Percentiles rank a stretch among this genome's conserved stretches.
phyloP scores from a whole-genome alignment of 2,797 vertebrate species.

The Anableps anableps region DNA sequence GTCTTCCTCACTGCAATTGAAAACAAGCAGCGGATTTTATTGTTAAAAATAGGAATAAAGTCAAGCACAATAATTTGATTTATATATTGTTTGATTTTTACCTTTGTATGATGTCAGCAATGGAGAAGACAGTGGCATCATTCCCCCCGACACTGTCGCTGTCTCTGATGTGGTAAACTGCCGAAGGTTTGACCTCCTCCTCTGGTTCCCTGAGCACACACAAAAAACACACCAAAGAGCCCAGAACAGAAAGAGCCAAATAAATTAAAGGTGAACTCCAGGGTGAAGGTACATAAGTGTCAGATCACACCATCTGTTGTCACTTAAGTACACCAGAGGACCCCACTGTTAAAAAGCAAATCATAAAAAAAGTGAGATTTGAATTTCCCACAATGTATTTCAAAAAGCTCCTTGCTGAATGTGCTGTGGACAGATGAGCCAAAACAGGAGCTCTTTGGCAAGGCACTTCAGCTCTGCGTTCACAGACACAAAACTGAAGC shows the following conservation, averaged over 20 bases:
- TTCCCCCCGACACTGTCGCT: slow-evolving; percentile 69
- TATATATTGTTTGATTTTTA: slow-evolving; percentile 45
- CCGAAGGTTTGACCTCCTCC: slow-evolving; percentile 56
- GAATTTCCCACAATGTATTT: no score
- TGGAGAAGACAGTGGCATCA: slow-evolving; percentile 57
- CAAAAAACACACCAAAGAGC: slow-evolving; percentile 16
- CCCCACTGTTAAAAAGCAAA: no score
- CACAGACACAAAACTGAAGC: no score
- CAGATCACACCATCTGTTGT: no score
- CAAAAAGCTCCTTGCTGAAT: no score
- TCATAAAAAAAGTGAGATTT: no score
- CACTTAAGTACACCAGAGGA: no score
- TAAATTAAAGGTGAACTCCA: no score
- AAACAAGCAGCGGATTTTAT: not conserved
- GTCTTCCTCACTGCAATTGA: slow-evolving; percentile 65
- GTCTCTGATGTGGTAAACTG: slow-evolving; percentile 39
- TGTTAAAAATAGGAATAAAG: not conserved
- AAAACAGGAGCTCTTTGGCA: no score
- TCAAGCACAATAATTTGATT: not conserved
- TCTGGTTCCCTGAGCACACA: slow-evolving; percentile 54
- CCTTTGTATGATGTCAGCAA: slow-evolving; percentile 70
- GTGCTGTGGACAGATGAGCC: no score
- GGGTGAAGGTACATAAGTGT: no score
- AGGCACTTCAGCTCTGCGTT: no score
- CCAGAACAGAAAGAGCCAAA: not conserved